Evolutionary conservation across 1,140 invertebrate species (phyloP).

Genomic region (Magallana angulata): DNA sequence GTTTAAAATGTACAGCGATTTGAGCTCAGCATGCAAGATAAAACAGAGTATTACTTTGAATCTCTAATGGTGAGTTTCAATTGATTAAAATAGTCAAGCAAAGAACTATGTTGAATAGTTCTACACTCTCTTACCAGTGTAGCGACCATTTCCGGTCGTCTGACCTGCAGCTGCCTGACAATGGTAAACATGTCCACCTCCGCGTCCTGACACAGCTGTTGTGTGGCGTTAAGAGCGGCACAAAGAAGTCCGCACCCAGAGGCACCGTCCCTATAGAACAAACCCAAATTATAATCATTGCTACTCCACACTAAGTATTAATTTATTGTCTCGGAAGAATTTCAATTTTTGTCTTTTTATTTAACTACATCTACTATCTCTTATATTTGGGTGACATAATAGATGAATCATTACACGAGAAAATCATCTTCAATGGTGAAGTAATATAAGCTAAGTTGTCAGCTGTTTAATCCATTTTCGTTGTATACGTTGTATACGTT

Average conservation of each 20-base stretch:
- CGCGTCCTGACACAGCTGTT: slow-evolving; percentile 25
- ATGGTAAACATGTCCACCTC: slow-evolving; percentile 36
- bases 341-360: background rate
- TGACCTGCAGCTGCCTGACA: slow-evolving; percentile 5
- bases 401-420: background rate
- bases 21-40: too few relatives aligned
- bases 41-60: too few relatives aligned
- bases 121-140: background rate
- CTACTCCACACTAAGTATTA: too few relatives aligned
- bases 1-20: too few relatives aligned
- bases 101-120: too few relatives aligned
- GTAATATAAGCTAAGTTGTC: background rate
- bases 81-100: background rate
- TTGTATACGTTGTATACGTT: background rate
- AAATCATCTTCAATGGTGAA: background rate
- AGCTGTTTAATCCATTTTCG: too few relatives aligned
- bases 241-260: slow-evolving; percentile 30
- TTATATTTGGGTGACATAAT: background rate
- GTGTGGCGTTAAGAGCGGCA: background rate
- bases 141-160: slow-evolving; percentile 32
- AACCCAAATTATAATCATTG: background rate
- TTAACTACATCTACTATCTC: background rate
- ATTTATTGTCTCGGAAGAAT: background rate
- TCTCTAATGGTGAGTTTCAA: too few relatives aligned
- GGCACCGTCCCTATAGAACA: slow-evolving; percentile 1